Evolutionary conservation across 2,797 vertebrate species (phyloP).

Genomic region (Epinephelus malabaricus): DNA sequence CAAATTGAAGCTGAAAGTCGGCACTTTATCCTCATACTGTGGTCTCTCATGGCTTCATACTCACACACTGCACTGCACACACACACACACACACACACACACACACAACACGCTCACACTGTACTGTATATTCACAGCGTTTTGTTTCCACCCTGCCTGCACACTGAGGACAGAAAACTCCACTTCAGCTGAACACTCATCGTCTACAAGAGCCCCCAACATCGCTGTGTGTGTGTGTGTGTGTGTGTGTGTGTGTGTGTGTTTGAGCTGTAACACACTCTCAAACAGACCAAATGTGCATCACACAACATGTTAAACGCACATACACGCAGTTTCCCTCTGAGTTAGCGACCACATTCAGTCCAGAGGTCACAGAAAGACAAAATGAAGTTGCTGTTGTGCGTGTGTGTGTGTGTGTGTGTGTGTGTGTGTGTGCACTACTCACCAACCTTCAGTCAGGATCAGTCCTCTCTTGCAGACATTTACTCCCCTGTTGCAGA

Average conservation of each 20-base stretch:
- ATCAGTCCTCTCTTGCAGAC: conserved; percentile 50
- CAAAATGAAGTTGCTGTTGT: background rate
- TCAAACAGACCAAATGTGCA: background rate
- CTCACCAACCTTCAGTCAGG: conserved; percentile 58
- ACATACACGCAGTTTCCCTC: no score
- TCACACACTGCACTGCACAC: background rate
- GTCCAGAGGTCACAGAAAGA: background rate
- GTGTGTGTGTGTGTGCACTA: conserved; percentile 4
- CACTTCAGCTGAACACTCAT: conserved; percentile 51
- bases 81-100: background rate
- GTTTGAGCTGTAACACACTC: background rate
- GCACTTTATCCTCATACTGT: background rate
- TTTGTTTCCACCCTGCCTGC: conserved; percentile 35
- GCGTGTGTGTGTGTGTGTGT: background rate
- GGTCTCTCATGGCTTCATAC: background rate
- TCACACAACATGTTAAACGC: background rate
- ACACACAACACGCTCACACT: background rate
- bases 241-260: conserved; percentile 2
- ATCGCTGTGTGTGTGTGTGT: conserved; percentile 1
- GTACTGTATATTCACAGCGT: background rate
- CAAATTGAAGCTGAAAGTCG: background rate
- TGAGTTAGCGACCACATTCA: background rate
- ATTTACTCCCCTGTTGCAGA: conserved; percentile 53
- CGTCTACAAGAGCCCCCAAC: conserved; percentile 36
- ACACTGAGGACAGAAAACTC: conserved; percentile 45